Conservation (phyloP, 2,888 invertebrate genomes). For the Marasmarcha lunaedactyla region DNA sequence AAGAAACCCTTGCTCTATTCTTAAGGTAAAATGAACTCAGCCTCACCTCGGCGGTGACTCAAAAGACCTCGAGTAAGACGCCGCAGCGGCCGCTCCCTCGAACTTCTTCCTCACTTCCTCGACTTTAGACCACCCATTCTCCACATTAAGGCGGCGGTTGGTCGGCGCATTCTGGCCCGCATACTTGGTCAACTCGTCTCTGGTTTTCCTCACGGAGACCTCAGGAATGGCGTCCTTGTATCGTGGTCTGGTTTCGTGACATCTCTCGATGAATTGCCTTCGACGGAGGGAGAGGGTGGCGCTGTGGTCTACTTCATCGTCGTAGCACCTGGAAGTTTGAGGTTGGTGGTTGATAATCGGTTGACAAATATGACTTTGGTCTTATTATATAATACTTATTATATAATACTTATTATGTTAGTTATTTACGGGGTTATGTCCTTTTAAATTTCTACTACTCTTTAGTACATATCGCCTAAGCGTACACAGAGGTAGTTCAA, state of each 20-base stretch:
- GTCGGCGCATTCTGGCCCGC: slow-evolving; percentile 42
- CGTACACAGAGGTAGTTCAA: too few relatives aligned
- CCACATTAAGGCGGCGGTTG: slow-evolving; percentile 56
- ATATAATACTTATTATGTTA: too few relatives aligned
- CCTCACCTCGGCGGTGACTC: slow-evolving; percentile 59
- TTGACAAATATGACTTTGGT: too few relatives aligned
- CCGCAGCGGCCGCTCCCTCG: slow-evolving; percentile 39
- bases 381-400: too few relatives aligned
- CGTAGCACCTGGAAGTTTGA: slow-evolving; percentile 6
- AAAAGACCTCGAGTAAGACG: slow-evolving; percentile 49
- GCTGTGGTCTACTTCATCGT: slow-evolving; percentile 27
- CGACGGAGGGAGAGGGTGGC: slow-evolving; percentile 48
- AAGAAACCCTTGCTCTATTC: too few relatives aligned
- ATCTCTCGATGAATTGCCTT: slow-evolving; percentile 60
- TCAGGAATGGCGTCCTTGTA: slow-evolving; percentile 46
- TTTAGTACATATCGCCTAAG: too few relatives aligned
- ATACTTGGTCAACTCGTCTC: slow-evolving; percentile 56
- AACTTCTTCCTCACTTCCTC: slow-evolving; percentile 64
- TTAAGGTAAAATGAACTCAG: too few relatives aligned
- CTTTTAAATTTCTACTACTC: too few relatives aligned
- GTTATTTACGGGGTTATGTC: too few relatives aligned
- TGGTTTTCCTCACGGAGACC: slow-evolving; percentile 45
- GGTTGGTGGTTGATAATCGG: too few relatives aligned
- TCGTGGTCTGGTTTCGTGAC: slow-evolving; percentile 46
- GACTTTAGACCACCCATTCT: slow-evolving; percentile 62